Base-by-base conservation (phyloP, 2,797 vertebrate genomes). In the Sebastes paucispinis region DNA sequence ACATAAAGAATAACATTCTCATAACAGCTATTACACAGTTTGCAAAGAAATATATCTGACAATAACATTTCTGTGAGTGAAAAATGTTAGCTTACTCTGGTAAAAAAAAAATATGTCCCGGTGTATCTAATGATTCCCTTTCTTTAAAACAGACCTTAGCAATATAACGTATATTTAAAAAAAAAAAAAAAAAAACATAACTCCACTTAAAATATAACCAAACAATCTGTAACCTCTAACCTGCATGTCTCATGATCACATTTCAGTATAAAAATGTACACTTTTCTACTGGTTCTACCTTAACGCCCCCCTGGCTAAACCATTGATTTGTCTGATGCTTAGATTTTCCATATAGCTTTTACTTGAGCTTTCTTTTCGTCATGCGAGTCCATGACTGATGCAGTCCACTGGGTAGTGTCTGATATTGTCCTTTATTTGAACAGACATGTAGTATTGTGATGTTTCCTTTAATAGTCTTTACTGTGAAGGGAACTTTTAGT, bases 231-330 rank as follows among this genome's bases (percentile, higher is more conserved):
- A 84, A 90, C 77, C 80, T 88, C 78, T 89, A 88, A 79, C 75
- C 77, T 85, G 80, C 79, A 80, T 54, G 71, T 90, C 54, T 88
- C 75, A 57, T 78, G 36, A 84, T 89, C 87, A 90, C 83, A 91
- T 92, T 92, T 90, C 71, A 87, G 50, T 84, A 92, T 88, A 73
- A 92, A 90, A 85, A 89, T 91, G 91, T 93, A 91, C 87, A 93
- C 76, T 22, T 22, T 22, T 22, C 22, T 89, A 87, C 71, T 80
- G 29, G 32, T 83, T 87, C 80, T 89, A 88, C 50, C 69, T 84
- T 58, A 72, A 84, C 55, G 50, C 59, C 69, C 72, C 71, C 79
- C 62, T 31, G 77, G 65, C 64, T 81, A 88, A 83, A 86, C 77
- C 77, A 68, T 29, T 78, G 79, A 88, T 88, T 89, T 91, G 79